Evolutionary conservation across 2,888 invertebrate genomes (phyloP), one percentile per base, ranked within the genome.

Genomic region (Leptinotarsa tumamoca): DNA sequence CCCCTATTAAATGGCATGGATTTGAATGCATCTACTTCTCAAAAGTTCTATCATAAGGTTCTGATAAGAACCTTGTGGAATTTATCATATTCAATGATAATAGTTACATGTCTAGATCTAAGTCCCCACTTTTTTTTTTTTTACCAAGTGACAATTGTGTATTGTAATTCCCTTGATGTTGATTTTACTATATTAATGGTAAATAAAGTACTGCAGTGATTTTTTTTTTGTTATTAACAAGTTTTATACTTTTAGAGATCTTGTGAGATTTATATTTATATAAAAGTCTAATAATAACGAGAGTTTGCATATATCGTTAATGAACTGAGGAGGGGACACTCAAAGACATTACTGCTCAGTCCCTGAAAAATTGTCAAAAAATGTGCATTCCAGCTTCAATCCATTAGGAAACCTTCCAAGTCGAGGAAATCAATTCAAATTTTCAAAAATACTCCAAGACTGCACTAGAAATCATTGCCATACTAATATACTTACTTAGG

Each of bases 1-100:
- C 88, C 95, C 95, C 82, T 95, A 95, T 90, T 95, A 91, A 90
- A 70, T 18, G 14, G n/a, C 13, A 13, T 13, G 17, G 17, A 54
- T 21, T n/a, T 52, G 7, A 23, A 33, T 54, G 15, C 51, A 7
- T 68, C 21, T 43, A 21, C 51, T 18, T 67, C 67, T 33, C 15
- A 50, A 52, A 27, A 27, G 43, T 17, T 33, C 7, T 33, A 43
- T n/a, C n/a, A 33, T 10, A 27, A 63, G 17, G n/a, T 63, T 63
- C 10, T 17, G n/a, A n/a, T 33, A 3, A 10, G 33, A 63, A 43
- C 17, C n/a, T 43, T 61, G 4, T 61, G 15, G 27, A 61, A 10
- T 63, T 27, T 63, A 63, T 63, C 63, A 63, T 33, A 63, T 63
- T n/a, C 3, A 4, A 43, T 63, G 63, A 14, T 63, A 43, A 63